Conservation (phyloP, 1,140 invertebrate species). For the Ooceraea biroi region DNA sequence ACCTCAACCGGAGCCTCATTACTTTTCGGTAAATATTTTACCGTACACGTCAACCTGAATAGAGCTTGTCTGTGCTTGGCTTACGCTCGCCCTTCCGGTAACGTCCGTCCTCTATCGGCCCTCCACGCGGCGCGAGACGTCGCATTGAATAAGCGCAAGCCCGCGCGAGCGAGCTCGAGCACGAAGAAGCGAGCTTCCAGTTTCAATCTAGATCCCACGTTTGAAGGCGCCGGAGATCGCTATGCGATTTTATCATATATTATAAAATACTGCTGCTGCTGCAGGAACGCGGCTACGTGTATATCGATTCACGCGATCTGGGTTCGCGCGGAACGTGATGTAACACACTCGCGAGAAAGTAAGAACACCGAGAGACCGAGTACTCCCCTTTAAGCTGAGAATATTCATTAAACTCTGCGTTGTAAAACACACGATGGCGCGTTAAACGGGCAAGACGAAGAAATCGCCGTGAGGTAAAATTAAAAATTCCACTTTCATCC, state of each 20-base stretch:
- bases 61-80: not conserved
- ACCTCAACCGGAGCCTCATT: constrained; percentile 75
- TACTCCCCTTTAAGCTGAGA: not conserved
- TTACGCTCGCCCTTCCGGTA: not conserved
- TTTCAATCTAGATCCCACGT: not conserved
- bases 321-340: not conserved
- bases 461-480: not conserved
- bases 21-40: constrained; percentile 80
- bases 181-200: not conserved
- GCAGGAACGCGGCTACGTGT: not conserved
- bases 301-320: not conserved
- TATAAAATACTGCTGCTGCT: too few relatives aligned
- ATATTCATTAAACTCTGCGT: constrained; percentile 21
- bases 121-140: not conserved
- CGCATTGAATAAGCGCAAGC: constrained; percentile 11
- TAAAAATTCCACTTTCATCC: constrained; percentile 20
- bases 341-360: not conserved
- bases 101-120: not conserved
- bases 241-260: not conserved
- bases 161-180: too few relatives aligned
- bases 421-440: constrained; percentile 6
- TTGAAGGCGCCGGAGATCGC: not conserved
- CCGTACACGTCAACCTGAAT: constrained; percentile 30
- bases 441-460: constrained; percentile 11
- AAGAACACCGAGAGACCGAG: not conserved